Percentiles rank a stretch among this genome's conserved stretches.
These are phyloP conservation scores for Seira ritae DNA, from an alignment of 2,888 invertebrate genomes.

Conservation along the genomic window DNA sequence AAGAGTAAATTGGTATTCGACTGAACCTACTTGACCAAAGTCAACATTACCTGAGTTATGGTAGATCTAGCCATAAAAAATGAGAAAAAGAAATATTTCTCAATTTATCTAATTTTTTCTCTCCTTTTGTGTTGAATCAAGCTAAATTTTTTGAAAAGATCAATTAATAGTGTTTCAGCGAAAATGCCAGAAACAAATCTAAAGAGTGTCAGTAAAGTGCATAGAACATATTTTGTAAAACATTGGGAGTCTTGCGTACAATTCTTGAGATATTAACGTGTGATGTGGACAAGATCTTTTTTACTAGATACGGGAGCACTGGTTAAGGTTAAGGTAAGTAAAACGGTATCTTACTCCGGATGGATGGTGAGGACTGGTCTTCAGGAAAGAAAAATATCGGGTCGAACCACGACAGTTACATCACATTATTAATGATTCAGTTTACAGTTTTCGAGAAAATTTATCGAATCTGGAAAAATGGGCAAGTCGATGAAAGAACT, in stretches of 20 bases:
- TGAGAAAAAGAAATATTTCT: constrained; percentile 32
- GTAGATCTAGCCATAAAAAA: background rate
- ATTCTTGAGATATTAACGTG: constrained; percentile 1
- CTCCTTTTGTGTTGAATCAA: constrained; percentile 36
- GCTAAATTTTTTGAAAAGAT: constrained; percentile 32
- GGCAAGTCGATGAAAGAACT: constrained; percentile 53
- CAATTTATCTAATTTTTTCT: background rate
- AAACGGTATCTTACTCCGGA: no score
- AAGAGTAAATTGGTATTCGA: no score
- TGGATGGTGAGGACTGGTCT: no score
- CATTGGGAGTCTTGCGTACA: background rate
- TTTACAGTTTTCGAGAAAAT: no score
- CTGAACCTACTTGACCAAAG: constrained; percentile 57
- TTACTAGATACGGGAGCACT: no score
- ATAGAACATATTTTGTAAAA: constrained; percentile 28
- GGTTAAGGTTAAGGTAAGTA: no score
- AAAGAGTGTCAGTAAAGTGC: constrained; percentile 9
- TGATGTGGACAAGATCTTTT: constrained; percentile 37
- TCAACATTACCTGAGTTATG: constrained; percentile 46
- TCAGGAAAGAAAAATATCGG: no score
- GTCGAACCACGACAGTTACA: no score
- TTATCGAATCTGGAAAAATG: no score
- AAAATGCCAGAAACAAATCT: constrained; percentile 27
- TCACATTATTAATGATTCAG: no score
- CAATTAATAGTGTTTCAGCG: constrained; percentile 50